Base-by-base conservation (phyloP, 1,140 invertebrate genomes). In the Drosophila sturtevanti region DNA sequence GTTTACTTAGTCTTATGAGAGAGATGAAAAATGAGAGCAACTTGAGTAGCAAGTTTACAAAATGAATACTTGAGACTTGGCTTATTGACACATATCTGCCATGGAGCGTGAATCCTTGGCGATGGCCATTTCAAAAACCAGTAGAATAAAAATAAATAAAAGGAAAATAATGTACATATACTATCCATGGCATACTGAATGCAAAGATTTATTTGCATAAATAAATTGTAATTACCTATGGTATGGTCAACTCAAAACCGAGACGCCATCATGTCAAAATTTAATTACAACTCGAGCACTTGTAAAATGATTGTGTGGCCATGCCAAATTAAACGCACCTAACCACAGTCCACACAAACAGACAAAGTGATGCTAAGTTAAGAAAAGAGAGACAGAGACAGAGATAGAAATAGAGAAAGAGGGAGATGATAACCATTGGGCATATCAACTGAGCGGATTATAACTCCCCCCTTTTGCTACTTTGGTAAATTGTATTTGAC, bases 71-170 rank as follows among this genome's bases (percentile, higher is more conserved):
- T 58, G 37, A 54, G 54, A 70, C 72, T 65, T 34, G 22, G 58
- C 63, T 75, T 75, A 76, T 76, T 76, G 72, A 76, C 72, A 76
- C 56, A 76, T 41, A 76, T 76, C 58, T 61, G 64, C 72, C 64
- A n/a, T 35, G 64, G 27, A 76, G 72, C 72, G 51, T 75, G 55
- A 75, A 58, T 11, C 54, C 14, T 37, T 18, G 38, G 27, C 16
- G 54, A 52, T 22, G 41, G 27, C 51, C 10, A 10, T 31, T 4
- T 58, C 1, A 6, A 14, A 14, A 59, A 31, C 27, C 27, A 31
- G 27, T 6, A 31, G 27, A 6, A 7, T 4, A 18, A 11, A 27
- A 24, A 31, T 44, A 69, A 44, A 24, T 31, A 6, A 6, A 11
- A 0, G 11, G 0, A 37, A 55, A n/a, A 4, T n/a, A n/a, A n/a